A percentile compares a stretch with the other conserved stretches of the same genome.
Evolutionary conservation across 2,113 vertebrate species (phyloP).

Genomic region (Motacilla tschutschensis): DNA sequence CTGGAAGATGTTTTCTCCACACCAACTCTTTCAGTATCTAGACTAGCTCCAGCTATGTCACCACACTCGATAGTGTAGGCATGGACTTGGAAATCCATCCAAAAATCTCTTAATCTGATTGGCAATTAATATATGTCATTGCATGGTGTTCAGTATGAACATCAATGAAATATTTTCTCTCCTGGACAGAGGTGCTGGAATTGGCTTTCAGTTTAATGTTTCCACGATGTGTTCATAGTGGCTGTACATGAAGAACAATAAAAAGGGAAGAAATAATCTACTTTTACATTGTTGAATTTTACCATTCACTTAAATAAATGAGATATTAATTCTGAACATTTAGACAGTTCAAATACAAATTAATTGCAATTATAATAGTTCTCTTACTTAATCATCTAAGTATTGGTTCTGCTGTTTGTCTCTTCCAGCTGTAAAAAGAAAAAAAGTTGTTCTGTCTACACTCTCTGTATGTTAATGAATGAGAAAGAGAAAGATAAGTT

Average conservation of each 20-base stretch:
- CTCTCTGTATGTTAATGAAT: background rate
- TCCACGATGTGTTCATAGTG: background rate
- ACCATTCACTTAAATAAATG: background rate
- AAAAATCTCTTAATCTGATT: background rate
- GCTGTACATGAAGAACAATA: background rate
- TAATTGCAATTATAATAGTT: background rate
- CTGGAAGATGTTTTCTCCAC: background rate
- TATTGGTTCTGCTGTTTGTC: background rate
- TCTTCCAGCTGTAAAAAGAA: background rate
- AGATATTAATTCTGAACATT: background rate
- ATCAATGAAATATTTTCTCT: background rate
- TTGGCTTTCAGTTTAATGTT: background rate
- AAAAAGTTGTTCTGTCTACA: background rate
- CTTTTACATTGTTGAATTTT: background rate
- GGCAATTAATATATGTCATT: background rate
- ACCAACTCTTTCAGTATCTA: background rate
- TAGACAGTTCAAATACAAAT: background rate
- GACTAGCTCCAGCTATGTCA: background rate
- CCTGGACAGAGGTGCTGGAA: background rate
- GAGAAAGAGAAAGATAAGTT: background rate
- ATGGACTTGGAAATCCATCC: background rate
- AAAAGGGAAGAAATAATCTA: background rate
- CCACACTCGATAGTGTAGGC: background rate
- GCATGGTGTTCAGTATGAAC: background rate
- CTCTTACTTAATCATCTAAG: background rate